phyloP scores from a whole-genome alignment of 35 echinoderm and acorn worm genomes.

The Amphiura filiformis region DNA sequence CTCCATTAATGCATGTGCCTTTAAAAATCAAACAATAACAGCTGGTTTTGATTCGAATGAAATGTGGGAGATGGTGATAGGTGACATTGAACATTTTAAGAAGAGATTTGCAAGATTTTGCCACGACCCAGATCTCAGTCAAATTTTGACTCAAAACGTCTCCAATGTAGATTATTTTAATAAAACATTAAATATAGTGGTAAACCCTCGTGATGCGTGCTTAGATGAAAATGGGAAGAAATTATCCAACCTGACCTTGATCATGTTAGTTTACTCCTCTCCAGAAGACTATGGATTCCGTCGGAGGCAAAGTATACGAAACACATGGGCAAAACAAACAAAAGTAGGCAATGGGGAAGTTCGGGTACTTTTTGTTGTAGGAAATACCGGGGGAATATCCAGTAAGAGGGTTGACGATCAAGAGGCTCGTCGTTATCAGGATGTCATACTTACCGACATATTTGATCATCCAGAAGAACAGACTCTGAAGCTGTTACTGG shows the following conservation, averaged over 20 bases:
- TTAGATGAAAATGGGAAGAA: not conserved
- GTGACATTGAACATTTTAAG: not conserved
- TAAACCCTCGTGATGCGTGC: not conserved
- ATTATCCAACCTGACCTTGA: not conserved
- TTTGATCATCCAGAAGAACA: conserved; percentile 6
- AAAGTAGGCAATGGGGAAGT: not conserved
- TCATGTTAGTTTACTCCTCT: not conserved
- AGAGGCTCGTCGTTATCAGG: not conserved
- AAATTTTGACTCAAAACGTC: not conserved
- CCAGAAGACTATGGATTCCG: not conserved
- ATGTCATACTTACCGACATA: conserved; percentile 24
- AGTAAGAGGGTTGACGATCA: not conserved
- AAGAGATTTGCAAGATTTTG: not conserved
- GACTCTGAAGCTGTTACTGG: conserved; percentile 16
- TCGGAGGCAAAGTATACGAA: not conserved
- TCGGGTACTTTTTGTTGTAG: conserved; percentile 16
- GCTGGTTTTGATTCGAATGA: not conserved
- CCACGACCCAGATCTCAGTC: not conserved
- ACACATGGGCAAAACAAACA: conserved; percentile 15
- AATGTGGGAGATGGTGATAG: not conserved
- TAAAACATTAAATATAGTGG: not conserved
- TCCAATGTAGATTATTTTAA: conserved; percentile 5
- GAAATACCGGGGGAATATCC: not conserved
- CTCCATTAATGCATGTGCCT: not conserved
- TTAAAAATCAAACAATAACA: not conserved